phyloP scores from a whole-genome alignment of 2,113 vertebrate species.

The Nestor notabilis region DNA sequence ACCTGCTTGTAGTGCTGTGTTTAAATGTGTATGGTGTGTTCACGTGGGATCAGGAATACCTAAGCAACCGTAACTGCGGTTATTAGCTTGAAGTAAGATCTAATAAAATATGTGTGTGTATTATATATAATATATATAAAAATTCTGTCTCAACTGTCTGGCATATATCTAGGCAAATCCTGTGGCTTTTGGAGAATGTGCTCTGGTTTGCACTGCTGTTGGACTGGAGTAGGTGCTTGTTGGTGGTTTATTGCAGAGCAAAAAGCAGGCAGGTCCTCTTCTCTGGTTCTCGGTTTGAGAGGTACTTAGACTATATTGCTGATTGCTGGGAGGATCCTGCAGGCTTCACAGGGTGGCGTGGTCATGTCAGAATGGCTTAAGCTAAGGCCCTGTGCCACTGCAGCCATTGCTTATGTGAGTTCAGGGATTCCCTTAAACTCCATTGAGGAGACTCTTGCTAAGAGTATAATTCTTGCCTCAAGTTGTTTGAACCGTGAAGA shows the following conservation, averaged over 20 bases:
- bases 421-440: background rate
- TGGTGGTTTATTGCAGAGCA: background rate
- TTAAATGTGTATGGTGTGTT: background rate
- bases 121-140: background rate
- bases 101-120: background rate
- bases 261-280: background rate
- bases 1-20: background rate
- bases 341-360: background rate
- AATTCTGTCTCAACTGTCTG: background rate
- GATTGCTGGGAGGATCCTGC: background rate
- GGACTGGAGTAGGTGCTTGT: background rate
- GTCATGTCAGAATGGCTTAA: background rate
- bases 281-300: background rate
- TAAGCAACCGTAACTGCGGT: background rate
- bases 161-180: background rate
- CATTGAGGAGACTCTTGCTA: background rate
- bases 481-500: slow-evolving; percentile 21
- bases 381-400: background rate
- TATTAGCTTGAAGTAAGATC: background rate
- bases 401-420: background rate
- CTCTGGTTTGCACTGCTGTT: background rate
- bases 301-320: background rate
- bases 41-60: background rate
- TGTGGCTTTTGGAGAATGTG: background rate
- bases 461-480: slow-evolving; percentile 27